Base-by-base conservation (phyloP, 2,888 invertebrate species). In the Mythimna ferrago region DNA sequence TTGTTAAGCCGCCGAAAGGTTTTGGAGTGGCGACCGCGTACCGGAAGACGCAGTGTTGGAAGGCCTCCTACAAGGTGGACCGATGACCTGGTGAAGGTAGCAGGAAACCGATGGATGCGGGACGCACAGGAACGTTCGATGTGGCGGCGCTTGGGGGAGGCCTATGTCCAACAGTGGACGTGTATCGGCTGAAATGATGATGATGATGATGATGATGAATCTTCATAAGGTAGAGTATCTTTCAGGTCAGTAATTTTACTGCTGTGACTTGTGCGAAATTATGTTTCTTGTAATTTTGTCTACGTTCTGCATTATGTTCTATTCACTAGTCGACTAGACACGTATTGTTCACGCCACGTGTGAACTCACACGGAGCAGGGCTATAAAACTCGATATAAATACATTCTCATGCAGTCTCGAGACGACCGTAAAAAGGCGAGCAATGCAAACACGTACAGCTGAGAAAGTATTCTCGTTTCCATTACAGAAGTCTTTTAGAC, bases 381-480 rank as follows among this genome's bases (percentile, higher is more conserved):
- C 73, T 73, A 79, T 77, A 71, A 81, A 74, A 63, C 60, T 58
- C 54, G 44, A n/a, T 73, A 69, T 58, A 66, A 64, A 74, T 77
- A 70, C 57, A 79, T 71, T 78, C 71, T 67, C 66, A 82, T 76
- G 79, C 66, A 61, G 66, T 72, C 65, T 66, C 44, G 38, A 73
- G 73, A 35, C 64, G 65, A 62, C 54, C 66, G 66, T 87, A 88
- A 86, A 87, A 85, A 82, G 72, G 71, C 76, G 68, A 72, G 79
- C 68, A 85, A 81, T 82, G 77, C 68, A 80, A 81, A 85, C 85
- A 82, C 80, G 82, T 86, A 76, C 64, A 64, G 32, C 76, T 81
- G 82, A 82, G 86, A 90, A 88, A 90, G 88, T 89, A 85, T 83
- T 74, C 79, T 75, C 66, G 83, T 85, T 84, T 85, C 84, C 81